Percentiles rank a stretch among this genome's conserved stretches.
phyloP scores from a whole-genome alignment of 1,140 invertebrate genomes.

The Drosophila ficusphila region DNA sequence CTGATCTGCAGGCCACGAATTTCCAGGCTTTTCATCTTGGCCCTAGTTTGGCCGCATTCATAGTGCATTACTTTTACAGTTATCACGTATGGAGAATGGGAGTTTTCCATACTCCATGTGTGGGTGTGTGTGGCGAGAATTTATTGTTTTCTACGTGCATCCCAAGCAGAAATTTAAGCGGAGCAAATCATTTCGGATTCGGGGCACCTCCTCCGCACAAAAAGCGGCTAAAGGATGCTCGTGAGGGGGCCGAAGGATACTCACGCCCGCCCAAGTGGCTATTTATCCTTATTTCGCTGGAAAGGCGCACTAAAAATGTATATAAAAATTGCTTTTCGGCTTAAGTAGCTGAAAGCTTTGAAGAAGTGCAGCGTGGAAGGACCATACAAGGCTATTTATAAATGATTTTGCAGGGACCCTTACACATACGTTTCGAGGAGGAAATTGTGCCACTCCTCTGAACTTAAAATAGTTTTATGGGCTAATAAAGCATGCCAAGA shows the following conservation, averaged over 20 bases:
- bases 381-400: slow-evolving; percentile 23
- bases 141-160: slow-evolving; percentile 63
- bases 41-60: slow-evolving; percentile 30
- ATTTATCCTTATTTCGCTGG: slow-evolving; percentile 65
- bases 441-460: background rate
- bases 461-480: background rate
- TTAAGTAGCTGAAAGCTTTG: slow-evolving; percentile 41
- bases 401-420: slow-evolving; percentile 18
- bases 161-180: slow-evolving; percentile 52
- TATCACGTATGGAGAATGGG: slow-evolving; percentile 15
- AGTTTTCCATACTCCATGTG: background rate
- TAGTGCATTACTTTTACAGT: slow-evolving; percentile 41
- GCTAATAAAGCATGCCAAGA: background rate
- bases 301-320: slow-evolving; percentile 40
- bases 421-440: background rate
- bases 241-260: slow-evolving; percentile 4
- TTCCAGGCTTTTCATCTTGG: slow-evolving; percentile 5
- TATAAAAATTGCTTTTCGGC: slow-evolving; percentile 18
- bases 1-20: background rate
- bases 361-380: slow-evolving; percentile 6
- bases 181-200: slow-evolving; percentile 45
- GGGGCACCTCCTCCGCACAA: background rate
- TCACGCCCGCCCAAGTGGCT: slow-evolving; percentile 28
- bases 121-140: slow-evolving; percentile 23
- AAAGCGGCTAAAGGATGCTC: slow-evolving; percentile 7